Evolutionary conservation across 2,888 invertebrate genomes (phyloP).

Genomic region (Beris morrisii): DNA sequence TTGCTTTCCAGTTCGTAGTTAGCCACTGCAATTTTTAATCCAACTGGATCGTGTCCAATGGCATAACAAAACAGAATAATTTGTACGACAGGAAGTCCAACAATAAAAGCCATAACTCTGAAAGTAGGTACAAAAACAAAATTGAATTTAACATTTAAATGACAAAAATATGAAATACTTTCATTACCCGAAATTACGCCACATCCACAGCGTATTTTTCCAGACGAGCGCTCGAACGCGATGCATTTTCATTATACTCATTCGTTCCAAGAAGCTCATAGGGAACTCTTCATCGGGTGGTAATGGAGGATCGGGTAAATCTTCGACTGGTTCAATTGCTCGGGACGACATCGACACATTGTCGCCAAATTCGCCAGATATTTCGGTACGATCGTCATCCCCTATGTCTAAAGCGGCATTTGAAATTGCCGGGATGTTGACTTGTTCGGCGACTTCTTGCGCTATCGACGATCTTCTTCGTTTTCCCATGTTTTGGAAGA

Average conservation of each 20-base stretch:
- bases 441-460: slow-evolving; percentile 71
- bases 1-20: slow-evolving; percentile 71
- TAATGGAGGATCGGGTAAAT: slow-evolving; percentile 63
- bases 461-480: slow-evolving; percentile 77
- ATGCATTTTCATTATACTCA: slow-evolving; percentile 67
- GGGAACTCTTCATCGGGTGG: slow-evolving; percentile 70
- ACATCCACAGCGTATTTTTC: slow-evolving; percentile 87
- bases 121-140: slow-evolving; percentile 34
- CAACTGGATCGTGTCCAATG: slow-evolving; percentile 82
- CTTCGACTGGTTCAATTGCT: slow-evolving; percentile 66
- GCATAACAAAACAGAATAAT: slow-evolving; percentile 85
- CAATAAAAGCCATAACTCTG: slow-evolving; percentile 81
- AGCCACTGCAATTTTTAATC: slow-evolving; percentile 75
- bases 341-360: slow-evolving; percentile 78
- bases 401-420: slow-evolving; percentile 69
- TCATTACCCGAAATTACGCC: slow-evolving; percentile 76
- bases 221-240: slow-evolving; percentile 82
- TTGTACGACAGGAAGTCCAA: slow-evolving; percentile 82
- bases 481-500: slow-evolving; percentile 80
- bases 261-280: slow-evolving; percentile 60
- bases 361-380: slow-evolving; percentile 86
- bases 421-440: slow-evolving; percentile 66
- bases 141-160: background rate
- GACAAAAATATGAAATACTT: background rate
- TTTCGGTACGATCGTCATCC: slow-evolving; percentile 69